Conservation (phyloP, 2,797 vertebrate genomes). For the Syngnathus acus region DNA sequence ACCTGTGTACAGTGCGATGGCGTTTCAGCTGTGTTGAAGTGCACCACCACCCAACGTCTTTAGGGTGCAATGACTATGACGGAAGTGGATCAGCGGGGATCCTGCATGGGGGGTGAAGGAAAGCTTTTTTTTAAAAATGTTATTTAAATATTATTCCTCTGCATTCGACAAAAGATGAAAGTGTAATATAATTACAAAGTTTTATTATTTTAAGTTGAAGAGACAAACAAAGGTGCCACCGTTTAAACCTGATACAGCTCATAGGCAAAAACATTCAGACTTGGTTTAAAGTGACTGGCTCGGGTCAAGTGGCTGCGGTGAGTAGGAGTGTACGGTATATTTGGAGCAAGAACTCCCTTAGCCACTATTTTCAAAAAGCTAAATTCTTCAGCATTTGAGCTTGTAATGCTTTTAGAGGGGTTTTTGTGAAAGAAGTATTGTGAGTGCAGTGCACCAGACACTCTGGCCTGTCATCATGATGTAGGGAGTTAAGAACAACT, state of each 20-base stretch:
- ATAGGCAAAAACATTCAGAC: conserved; percentile 56
- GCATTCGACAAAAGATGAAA: conserved; percentile 81
- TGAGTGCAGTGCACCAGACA: conserved; percentile 91
- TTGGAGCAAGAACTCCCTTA: conserved; percentile 65
- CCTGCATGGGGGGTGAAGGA: conserved; percentile 38
- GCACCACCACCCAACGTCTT: conserved; percentile 56
- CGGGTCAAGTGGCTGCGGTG: conserved; percentile 72
- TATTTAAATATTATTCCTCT: conserved; percentile 78
- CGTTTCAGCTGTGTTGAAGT: conserved; percentile 80
- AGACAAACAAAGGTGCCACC: background rate
- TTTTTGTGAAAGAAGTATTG: conserved; percentile 71
- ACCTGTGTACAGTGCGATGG: conserved; percentile 59
- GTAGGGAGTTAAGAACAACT: conserved; percentile 63
- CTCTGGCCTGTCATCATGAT: conserved; percentile 81
- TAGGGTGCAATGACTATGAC: conserved; percentile 70
- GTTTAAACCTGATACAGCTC: background rate
- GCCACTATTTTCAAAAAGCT: background rate
- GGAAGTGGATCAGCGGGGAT: conserved; percentile 77
- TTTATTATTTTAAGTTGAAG: conserved; percentile 55
- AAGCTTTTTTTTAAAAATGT: conserved; percentile 44
- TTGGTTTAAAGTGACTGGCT: conserved; percentile 72
- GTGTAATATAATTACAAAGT: conserved; percentile 72
- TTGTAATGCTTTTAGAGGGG: conserved; percentile 71
- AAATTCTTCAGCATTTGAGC: background rate
- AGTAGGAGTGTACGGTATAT: conserved; percentile 74